Conservation (phyloP, 2,113 vertebrate genomes). For the Sinosuthora webbiana region DNA sequence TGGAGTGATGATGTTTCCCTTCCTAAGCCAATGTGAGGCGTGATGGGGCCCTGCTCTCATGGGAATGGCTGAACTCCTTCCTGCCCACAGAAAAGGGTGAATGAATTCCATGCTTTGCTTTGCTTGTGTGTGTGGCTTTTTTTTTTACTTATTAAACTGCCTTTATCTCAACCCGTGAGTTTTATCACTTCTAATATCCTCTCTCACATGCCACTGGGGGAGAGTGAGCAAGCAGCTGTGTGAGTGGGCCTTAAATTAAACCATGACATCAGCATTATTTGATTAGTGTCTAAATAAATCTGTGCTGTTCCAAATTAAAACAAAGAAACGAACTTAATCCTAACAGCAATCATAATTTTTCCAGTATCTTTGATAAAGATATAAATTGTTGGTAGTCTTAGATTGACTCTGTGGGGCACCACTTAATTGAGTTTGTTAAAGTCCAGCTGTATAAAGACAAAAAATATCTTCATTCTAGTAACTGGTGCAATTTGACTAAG, state of each 20-base stretch:
- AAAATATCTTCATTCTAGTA: neutral
- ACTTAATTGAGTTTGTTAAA: neutral
- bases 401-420: neutral
- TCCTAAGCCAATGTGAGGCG: rapidly evolving
- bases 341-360: neutral
- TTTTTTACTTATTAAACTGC: neutral
- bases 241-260: neutral
- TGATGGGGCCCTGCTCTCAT: neutral
- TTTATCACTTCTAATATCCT: neutral
- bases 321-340: neutral
- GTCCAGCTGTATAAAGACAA: neutral
- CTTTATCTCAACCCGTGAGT: neutral
- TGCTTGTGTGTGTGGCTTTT: neutral
- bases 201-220: neutral
- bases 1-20: rapidly evolving
- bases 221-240: neutral
- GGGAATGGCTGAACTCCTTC: neutral
- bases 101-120: neutral
- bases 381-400: neutral
- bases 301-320: neutral
- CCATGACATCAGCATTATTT: neutral
- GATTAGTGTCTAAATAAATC: neutral
- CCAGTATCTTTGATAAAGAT: neutral
- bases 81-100: neutral
- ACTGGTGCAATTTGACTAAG: neutral